phyloP scores from a whole-genome alignment of 2,888 invertebrate genomes.

The Epistrophe eligans region DNA sequence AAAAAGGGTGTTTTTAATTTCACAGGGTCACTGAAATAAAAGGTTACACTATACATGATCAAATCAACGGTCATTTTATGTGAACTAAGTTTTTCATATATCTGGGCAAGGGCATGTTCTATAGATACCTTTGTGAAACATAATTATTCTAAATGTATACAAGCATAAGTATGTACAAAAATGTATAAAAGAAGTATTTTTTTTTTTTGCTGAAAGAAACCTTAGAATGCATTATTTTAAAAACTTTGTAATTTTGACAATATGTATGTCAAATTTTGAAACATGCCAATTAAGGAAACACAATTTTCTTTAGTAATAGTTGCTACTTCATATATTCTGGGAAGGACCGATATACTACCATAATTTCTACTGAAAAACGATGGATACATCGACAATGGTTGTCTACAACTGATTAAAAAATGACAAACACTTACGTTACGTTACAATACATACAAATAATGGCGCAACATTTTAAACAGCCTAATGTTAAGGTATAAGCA shows the following conservation, averaged over 20 bases:
- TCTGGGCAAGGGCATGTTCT: too few species aligned
- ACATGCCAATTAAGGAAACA: slow-evolving; percentile 4
- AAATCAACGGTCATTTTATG: slow-evolving; percentile 66
- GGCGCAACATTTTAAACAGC: too few species aligned
- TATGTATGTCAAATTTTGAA: background rate
- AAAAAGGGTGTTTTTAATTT: slow-evolving; percentile 60
- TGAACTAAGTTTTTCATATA: slow-evolving; percentile 19
- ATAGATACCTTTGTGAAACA: background rate
- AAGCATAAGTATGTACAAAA: background rate
- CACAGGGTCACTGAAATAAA: slow-evolving; percentile 67
- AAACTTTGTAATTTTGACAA: background rate
- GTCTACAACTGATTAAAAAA: too few species aligned
- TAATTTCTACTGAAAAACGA: too few species aligned
- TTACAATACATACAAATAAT: too few species aligned
- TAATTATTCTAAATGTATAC: slow-evolving; percentile 1
- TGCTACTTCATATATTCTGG: too few species aligned
- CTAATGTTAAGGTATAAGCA: too few species aligned
- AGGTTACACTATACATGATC: slow-evolving; percentile 32
- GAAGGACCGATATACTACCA: too few species aligned
- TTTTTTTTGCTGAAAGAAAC: background rate
- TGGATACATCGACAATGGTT: too few species aligned
- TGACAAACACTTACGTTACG: too few species aligned
- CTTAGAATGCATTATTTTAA: background rate
- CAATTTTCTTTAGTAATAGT: too few species aligned
- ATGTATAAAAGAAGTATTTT: background rate